Conservation (phyloP, 2,113 vertebrate genomes). For the Daphoenositta chrysoptera region DNA sequence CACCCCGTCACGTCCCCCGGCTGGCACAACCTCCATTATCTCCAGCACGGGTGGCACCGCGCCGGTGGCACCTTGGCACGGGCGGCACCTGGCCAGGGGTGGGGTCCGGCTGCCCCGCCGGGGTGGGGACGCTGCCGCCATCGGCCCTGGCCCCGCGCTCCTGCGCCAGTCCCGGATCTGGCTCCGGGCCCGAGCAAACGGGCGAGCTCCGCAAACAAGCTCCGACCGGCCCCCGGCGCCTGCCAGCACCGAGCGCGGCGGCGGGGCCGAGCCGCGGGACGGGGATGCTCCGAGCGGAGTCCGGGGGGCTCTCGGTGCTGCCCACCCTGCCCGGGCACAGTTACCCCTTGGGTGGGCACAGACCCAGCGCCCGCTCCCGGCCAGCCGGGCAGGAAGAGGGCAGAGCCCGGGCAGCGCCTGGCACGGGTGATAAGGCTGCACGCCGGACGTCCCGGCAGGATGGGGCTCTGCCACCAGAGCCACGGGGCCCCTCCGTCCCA, state of each 20-base stretch:
- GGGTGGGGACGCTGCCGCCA: background rate
- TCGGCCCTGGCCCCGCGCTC: background rate
- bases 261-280: rapidly evolving
- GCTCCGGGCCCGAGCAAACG: background rate
- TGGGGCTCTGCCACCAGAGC: background rate
- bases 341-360: background rate
- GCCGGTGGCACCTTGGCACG: background rate
- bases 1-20: rapidly evolving
- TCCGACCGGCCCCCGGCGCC: background rate
- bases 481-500: background rate
- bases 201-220: constrained; percentile 8
- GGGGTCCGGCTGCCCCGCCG: background rate
- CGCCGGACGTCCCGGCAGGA: background rate
- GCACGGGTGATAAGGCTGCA: background rate
- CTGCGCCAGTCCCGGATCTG: background rate
- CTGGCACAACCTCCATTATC: background rate
- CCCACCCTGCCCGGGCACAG: background rate
- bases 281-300: rapidly evolving
- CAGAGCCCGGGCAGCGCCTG: background rate
- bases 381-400: background rate
- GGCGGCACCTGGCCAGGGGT: background rate
- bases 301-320: rapidly evolving
- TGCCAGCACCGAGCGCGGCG: background rate
- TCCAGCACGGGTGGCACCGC: rapidly evolving
- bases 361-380: rapidly evolving